Conservation (phyloP, 2,797 vertebrate species). For the Nannoperca australis region DNA sequence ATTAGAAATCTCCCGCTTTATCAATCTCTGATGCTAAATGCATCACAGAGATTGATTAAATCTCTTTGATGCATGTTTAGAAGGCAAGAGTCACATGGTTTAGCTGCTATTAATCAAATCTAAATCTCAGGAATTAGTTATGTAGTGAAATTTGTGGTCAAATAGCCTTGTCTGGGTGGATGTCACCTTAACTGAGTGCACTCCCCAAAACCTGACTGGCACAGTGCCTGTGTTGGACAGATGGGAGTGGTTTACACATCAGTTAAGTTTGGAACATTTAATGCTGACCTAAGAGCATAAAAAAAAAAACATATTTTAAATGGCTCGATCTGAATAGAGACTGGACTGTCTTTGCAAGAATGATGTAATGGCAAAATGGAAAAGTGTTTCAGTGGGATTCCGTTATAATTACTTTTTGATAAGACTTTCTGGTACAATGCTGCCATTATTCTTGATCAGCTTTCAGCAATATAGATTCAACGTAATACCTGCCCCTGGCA, state of each 20-base stretch:
- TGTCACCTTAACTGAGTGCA: conserved; percentile 10
- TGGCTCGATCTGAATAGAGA: background rate
- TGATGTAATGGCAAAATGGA: background rate
- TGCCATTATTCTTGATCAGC: background rate
- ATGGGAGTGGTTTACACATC: conserved; percentile 33
- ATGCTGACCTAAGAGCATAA: conserved; percentile 16
- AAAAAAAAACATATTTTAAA: background rate
- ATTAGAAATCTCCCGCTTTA: conserved; percentile 52
- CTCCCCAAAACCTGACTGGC: conserved; percentile 22
- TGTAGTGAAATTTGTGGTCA: conserved; percentile 27
- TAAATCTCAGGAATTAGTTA: conserved; percentile 43
- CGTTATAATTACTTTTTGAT: background rate
- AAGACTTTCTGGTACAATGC: background rate
- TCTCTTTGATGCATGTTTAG: conserved; percentile 49
- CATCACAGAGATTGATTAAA: conserved; percentile 61
- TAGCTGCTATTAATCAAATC: conserved; percentile 54
- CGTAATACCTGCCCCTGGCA: conserved; percentile 5
- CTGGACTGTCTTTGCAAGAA: background rate
- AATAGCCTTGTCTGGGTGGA: conserved; percentile 9
- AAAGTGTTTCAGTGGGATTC: background rate
- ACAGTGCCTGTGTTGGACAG: background rate
- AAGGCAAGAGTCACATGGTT: conserved; percentile 25
- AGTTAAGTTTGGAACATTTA: conserved; percentile 13
- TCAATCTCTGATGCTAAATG: conserved; percentile 58
- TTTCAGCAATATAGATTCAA: conserved; percentile 14